Conservation (phyloP, 2,113 vertebrate species). For the Falco punctatus region DNA sequence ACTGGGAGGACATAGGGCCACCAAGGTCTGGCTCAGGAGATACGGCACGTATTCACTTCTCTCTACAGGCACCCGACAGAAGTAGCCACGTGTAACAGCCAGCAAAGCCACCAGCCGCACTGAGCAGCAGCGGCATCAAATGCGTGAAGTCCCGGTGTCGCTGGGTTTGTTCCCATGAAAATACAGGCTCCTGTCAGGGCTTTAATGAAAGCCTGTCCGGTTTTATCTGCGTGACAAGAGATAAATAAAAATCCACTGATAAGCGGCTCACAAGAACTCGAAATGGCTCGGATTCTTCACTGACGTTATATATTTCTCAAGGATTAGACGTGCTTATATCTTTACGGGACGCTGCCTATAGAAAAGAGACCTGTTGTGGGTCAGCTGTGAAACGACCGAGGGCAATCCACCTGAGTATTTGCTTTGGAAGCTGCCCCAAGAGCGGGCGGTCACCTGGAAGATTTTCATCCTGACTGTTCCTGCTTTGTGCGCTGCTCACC, state of each 20-base stretch:
- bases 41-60: neutral
- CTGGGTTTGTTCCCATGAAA: too few species aligned
- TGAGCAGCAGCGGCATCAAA: too few species aligned
- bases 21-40: neutral
- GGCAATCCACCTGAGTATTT: neutral
- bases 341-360: neutral
- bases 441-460: neutral
- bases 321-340: neutral
- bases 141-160: neutral
- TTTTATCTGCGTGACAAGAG: too few species aligned
- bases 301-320: neutral
- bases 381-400: neutral
- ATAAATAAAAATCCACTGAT: neutral
- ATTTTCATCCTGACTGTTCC: neutral
- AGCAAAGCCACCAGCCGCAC: neutral
- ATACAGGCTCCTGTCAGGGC: too few species aligned
- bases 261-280: too few species aligned
- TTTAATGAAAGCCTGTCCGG: neutral
- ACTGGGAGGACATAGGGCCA: neutral
- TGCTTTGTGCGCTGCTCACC: neutral
- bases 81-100: neutral
- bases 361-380: neutral
- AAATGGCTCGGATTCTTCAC: neutral
- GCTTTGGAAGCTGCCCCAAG: neutral
- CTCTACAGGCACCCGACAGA: neutral